Base-by-base conservation (phyloP, 2,888 invertebrate species). In the Pollenia labialis region DNA sequence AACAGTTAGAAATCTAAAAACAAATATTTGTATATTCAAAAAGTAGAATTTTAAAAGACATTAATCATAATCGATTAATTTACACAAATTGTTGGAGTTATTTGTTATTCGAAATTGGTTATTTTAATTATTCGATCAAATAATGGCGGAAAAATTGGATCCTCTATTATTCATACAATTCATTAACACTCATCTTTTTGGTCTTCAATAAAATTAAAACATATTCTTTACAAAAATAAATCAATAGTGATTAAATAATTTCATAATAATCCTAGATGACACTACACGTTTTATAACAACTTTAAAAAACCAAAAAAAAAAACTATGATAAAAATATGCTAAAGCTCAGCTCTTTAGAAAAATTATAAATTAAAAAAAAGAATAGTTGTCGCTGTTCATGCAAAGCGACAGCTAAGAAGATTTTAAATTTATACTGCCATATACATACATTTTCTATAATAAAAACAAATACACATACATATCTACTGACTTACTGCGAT, bases 231-330 rank as follows among this genome's bases (percentile, higher is more conserved):
- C 14, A 4, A 46, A 72, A 74, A 60, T 42, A 62, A 60, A 64
- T 56, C 46, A 56, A 69, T n/a, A 56, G n/a, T 40, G 66, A 76
- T 82, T 69, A 75, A 86, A 74, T 60, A 75, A 85, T 82, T 85
- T 82, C 60, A 69, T 79, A 82, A 82, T 86, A 82, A 69, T 75
- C 52, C 66, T 54, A 52, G 69, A 79, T 81, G 66, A 75, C 48
- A 74, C 48, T 52, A 60, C 50, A 69, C 58, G 32, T 75, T 54
- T 79, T 79, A 64, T 58, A 66, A 18, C 32, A 62, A 62, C 60
- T 71, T 62, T 16, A 48, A 52, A 58, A 52, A 42, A 42, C 11
- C 46, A 44, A 56, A 54, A 40, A 2, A 46, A 46, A 14, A 56
- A 32, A 23, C 23, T 42, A 0, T 66, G 48, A 72, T 60, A 72